A percentile compares a stretch with the other conserved stretches of the same genome.
Evolutionary conservation across 2,888 invertebrate species (phyloP).

Genomic region (Drosophila bunnanda): DNA sequence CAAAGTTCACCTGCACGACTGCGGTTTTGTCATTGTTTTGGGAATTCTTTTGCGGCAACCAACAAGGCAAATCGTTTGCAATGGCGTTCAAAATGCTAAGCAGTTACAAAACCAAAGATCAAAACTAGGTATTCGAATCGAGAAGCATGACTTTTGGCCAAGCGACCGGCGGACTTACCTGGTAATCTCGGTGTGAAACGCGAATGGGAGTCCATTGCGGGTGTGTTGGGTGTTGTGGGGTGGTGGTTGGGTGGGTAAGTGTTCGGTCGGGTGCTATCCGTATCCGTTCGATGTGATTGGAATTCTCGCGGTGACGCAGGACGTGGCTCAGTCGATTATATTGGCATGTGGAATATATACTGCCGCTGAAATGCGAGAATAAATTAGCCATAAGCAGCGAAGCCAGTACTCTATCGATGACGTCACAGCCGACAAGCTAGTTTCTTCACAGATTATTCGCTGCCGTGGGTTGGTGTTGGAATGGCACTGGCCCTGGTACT

Average conservation of each 20-base stretch:
- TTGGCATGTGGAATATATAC: conserved; percentile 51
- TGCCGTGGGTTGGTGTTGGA: conserved; percentile 16
- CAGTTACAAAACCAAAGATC: conserved; percentile 35
- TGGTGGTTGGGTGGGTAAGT: conserved; percentile 14
- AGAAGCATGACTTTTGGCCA: conserved; percentile 42
- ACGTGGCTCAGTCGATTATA: conserved; percentile 48
- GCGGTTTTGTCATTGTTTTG: conserved; percentile 13
- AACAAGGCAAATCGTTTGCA: conserved; percentile 16
- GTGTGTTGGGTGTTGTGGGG: conserved; percentile 2
- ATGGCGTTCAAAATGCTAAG: conserved; percentile 41
- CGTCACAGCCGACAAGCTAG: conserved; percentile 46
- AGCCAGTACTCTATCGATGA: conserved; percentile 34
- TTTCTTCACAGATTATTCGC: conserved; percentile 52
- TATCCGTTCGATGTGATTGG: conserved; percentile 33
- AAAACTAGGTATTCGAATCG: conserved; percentile 32
- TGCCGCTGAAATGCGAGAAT: conserved; percentile 57
- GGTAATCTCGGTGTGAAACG: conserved; percentile 69
- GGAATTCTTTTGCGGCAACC: conserved; percentile 20
- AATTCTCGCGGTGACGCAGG: conserved; percentile 43
- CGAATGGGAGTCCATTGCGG: conserved; percentile 69
- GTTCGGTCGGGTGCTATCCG: conserved; percentile 6
- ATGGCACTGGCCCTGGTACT: conserved; percentile 18
- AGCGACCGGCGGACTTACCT: conserved; percentile 60
- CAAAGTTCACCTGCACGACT: neutral
- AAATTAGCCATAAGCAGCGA: conserved; percentile 60